A percentile compares a stretch with the other conserved stretches of the same genome.
Evolutionary conservation across 2,888 invertebrate species (phyloP).

Genomic region (Elysia crispata): DNA sequence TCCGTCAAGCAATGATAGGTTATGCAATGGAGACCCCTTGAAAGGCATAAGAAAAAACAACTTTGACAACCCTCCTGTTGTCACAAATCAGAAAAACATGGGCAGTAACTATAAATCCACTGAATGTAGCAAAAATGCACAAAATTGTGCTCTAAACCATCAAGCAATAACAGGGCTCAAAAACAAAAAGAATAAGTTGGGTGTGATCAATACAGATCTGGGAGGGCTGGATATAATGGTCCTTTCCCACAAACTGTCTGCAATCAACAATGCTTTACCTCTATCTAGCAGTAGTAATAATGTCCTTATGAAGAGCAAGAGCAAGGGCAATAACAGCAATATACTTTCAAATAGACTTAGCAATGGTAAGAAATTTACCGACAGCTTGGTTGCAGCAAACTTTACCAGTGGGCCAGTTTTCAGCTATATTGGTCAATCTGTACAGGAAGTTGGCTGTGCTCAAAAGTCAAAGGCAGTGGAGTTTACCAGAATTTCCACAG

Average conservation of each 20-base stretch:
- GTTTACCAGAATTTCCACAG: no score
- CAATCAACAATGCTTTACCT: slow-evolving; percentile 32
- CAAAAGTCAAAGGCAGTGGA: no score
- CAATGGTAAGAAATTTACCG: background rate
- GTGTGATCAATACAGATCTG: slow-evolving; percentile 40
- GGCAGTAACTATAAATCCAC: background rate
- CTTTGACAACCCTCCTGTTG: background rate
- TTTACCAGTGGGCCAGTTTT: slow-evolving; percentile 3
- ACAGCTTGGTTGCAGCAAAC: slow-evolving; percentile 11
- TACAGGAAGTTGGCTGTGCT: no score
- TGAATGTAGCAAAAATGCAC: background rate
- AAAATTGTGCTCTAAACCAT: background rate
- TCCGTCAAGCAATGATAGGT: slow-evolving; percentile 52
- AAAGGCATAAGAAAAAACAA: background rate
- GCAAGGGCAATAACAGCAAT: slow-evolving; percentile 27
- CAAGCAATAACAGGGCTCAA: slow-evolving; percentile 22
- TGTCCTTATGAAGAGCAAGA: slow-evolving; percentile 18
- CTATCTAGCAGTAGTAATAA: background rate
- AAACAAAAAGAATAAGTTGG: slow-evolving; percentile 39
- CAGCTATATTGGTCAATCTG: no score
- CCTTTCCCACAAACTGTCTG: slow-evolving; percentile 36
- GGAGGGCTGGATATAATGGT: slow-evolving; percentile 19
- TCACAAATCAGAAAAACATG: background rate
- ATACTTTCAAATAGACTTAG: background rate
- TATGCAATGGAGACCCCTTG: slow-evolving; percentile 49